Evolutionary conservation across 2,113 vertebrate genomes (phyloP).

Genomic region (Emydura subglobosa): DNA sequence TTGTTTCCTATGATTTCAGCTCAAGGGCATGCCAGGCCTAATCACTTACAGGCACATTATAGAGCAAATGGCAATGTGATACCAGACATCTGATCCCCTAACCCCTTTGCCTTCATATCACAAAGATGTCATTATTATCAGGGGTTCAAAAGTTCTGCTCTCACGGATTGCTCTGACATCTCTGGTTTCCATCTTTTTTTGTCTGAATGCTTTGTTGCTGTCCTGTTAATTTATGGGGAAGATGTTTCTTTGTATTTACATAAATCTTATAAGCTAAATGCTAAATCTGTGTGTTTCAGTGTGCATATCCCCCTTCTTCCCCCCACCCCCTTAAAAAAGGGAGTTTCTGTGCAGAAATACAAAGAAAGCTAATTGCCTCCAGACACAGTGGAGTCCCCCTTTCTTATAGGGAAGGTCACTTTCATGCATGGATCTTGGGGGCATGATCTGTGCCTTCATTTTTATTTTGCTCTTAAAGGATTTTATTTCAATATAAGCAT

Average conservation of each 20-base stretch:
- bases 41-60: slow-evolving; percentile 51
- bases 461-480: neutral
- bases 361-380: neutral
- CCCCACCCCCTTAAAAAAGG: neutral
- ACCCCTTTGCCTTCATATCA: slow-evolving; percentile 53
- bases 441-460: neutral
- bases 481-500: fast-evolving
- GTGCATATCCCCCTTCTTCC: neutral
- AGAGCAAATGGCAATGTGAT: slow-evolving; percentile 21
- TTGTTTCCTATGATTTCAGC: slow-evolving; percentile 41
- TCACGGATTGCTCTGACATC: slow-evolving; percentile 35
- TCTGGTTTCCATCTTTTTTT: slow-evolving; percentile 64
- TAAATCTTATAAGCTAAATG: neutral
- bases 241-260: slow-evolving; percentile 16
- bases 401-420: neutral
- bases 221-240: slow-evolving; percentile 40
- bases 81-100: slow-evolving; percentile 57
- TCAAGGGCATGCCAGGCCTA: slow-evolving; percentile 15
- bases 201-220: slow-evolving; percentile 39
- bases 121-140: slow-evolving; percentile 73
- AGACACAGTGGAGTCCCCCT: neutral
- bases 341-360: neutral
- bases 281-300: neutral
- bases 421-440: neutral
- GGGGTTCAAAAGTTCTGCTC: slow-evolving; percentile 69